Base-by-base conservation (phyloP, 2,797 vertebrate species). In the Leucoraja ocellata region DNA sequence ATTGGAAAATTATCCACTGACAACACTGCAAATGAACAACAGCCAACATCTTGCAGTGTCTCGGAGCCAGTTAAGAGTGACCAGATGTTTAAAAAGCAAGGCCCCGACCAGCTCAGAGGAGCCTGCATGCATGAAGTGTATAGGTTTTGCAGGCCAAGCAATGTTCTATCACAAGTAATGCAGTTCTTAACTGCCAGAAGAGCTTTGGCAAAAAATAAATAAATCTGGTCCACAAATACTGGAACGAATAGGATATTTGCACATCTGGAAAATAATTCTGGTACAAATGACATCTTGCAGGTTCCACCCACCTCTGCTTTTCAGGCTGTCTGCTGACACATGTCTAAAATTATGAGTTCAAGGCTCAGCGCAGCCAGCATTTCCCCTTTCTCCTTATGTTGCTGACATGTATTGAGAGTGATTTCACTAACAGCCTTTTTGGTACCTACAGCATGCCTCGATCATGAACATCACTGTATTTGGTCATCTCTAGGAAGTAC, bases 261-360 rank as follows among this genome's bases (percentile, higher is more conserved):
- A 88, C 61, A 36, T 65, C 84, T 88, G 84, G 63, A 68, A 68
- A 88, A 88, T 68, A 68, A 36, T 88, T 68, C 84, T 65, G 84
- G 61, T 63, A 84, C 61, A 68, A 65, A 58, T 36, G 28, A 88
- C 61, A 68, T n/a, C 32, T 68, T 88, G 84, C n/a, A 88, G 63
- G 84, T 68, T 88, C 84, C 63, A 8, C 63, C 84, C 14, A 65
- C 7, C 63, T 36, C 63, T 88, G 84, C 36, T n/a, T 88, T 78
- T 68, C n/a, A 88, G 84, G 63, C 84, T 21, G n/a, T 68, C 65
- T 88, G 61, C 18, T 4, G 13, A 32, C 58, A 86, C n/a, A 32
- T 32, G 28, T n/a, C 36, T 88, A 88, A 88, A 86, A 88, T 54
- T 84, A n/a, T 61, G 81, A 28, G 25, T 84, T 61, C 28, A 61